Evolutionary conservation across 2,797 vertebrate species (phyloP).

Genomic region (Oryzias sinensis): DNA sequence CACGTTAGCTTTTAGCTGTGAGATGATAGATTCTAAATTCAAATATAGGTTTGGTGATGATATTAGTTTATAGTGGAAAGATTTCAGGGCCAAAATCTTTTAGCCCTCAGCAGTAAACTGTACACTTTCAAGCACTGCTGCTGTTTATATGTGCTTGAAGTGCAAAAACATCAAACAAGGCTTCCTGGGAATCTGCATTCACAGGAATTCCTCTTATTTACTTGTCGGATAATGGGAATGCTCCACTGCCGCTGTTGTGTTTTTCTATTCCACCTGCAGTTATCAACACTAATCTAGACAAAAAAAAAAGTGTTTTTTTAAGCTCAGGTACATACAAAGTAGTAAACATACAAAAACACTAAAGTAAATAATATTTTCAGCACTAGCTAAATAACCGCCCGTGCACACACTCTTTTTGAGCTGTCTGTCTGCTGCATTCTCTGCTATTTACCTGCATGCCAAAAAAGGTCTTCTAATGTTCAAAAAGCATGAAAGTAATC

Average conservation of each 20-base stretch:
- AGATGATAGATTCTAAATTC: slow-evolving; percentile 51
- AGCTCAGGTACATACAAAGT: slow-evolving; percentile 4
- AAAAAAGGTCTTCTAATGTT: slow-evolving; percentile 71
- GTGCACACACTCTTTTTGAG: slow-evolving; percentile 19
- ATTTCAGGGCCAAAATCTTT: slow-evolving; percentile 5
- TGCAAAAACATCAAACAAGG: slow-evolving; percentile 38
- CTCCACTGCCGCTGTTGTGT: slow-evolving; percentile 50
- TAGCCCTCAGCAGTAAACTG: slow-evolving; percentile 18
- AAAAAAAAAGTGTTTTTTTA: neutral
- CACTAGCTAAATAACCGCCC: slow-evolving; percentile 31
- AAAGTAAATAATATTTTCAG: slow-evolving; percentile 28
- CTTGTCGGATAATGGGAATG: slow-evolving; percentile 54
- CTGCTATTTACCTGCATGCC: slow-evolving; percentile 84
- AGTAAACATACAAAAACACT: slow-evolving; percentile 8
- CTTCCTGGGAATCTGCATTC: slow-evolving; percentile 51
- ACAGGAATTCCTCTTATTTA: slow-evolving; percentile 57
- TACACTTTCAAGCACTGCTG: slow-evolving; percentile 20
- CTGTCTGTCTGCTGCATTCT: slow-evolving; percentile 69
- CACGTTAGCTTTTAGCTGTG: slow-evolving; percentile 44
- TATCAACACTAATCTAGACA: slow-evolving; percentile 1
- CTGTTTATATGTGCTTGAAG: slow-evolving; percentile 42
- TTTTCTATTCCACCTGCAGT: slow-evolving; percentile 22
- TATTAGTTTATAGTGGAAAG: neutral
- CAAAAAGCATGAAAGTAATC: slow-evolving; percentile 68
- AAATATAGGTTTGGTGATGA: slow-evolving; percentile 39